phyloP scores from a whole-genome alignment of 2,797 vertebrate species.

The Vultur gryphus region DNA sequence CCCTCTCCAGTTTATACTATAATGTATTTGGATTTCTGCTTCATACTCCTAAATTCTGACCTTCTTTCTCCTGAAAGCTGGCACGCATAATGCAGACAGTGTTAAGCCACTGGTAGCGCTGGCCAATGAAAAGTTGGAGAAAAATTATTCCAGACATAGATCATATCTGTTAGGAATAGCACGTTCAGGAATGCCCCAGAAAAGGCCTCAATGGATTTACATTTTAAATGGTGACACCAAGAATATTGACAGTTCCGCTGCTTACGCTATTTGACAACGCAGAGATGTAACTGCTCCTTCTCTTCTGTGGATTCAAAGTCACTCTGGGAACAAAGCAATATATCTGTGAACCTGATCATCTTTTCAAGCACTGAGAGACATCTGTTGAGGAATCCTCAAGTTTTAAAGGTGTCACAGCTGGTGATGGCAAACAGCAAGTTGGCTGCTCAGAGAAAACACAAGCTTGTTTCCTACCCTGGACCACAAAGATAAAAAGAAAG shows the following conservation, averaged over 20 bases:
- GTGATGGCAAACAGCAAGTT: neutral
- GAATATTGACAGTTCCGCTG: neutral
- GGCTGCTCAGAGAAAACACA: neutral
- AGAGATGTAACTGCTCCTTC: neutral
- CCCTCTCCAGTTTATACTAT: neutral
- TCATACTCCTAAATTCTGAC: neutral
- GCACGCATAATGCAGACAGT: neutral
- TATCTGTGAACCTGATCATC: neutral
- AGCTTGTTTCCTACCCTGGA: neutral
- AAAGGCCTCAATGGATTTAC: neutral
- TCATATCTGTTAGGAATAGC: neutral
- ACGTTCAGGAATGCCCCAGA: neutral
- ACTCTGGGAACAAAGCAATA: neutral
- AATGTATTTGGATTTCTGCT: neutral
- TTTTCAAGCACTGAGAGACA: neutral
- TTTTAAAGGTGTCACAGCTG: neutral
- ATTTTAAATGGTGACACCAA: neutral
- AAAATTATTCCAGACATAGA: neutral
- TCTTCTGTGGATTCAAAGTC: neutral
- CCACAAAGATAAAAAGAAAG: neutral
- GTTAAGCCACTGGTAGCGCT: neutral
- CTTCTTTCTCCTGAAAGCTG: neutral
- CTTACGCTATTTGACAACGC: neutral
- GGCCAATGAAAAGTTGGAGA: neutral
- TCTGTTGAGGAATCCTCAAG: neutral